Evolutionary conservation across 1,140 invertebrate genomes (phyloP).

Genomic region (Anastatus disparis): DNA sequence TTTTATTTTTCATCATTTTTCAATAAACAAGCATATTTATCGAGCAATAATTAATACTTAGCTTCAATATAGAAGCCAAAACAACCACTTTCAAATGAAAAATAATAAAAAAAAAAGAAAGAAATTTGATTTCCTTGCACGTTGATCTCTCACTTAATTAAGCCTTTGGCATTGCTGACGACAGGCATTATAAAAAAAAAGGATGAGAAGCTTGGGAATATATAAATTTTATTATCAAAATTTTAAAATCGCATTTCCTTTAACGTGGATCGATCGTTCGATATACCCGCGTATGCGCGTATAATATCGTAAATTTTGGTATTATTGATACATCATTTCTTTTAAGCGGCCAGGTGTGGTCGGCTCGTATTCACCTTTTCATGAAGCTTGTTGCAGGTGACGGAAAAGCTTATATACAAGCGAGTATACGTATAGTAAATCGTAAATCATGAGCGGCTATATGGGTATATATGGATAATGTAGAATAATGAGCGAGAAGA

Average conservation of each 20-base stretch:
- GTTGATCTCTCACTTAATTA: conserved; percentile 15
- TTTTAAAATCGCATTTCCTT: too few relatives aligned
- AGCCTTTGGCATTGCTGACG: too few relatives aligned
- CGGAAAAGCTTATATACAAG: conserved; percentile 8
- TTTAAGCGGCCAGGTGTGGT: neutral
- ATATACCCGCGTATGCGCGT: neutral
- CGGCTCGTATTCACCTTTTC: neutral
- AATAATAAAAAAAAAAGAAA: neutral
- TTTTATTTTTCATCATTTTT: conserved; percentile 32
- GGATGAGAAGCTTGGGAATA: too few relatives aligned
- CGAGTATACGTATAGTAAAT: neutral
- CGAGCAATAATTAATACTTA: conserved; percentile 33
- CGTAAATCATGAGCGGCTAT: conserved; percentile 26
- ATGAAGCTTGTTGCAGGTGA: conserved; percentile 13
- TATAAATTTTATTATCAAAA: too few relatives aligned
- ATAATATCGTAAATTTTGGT: too few relatives aligned
- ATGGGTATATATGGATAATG: conserved; percentile 7
- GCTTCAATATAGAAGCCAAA: neutral
- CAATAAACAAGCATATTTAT: conserved; percentile 28
- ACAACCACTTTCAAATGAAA: neutral
- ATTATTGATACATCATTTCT: too few relatives aligned
- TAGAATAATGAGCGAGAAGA: conserved; percentile 14
- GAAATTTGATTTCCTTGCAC: conserved; percentile 18
- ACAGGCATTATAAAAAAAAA: too few relatives aligned
- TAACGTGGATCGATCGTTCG: too few relatives aligned